Evolutionary conservation across 2,888 invertebrate species (phyloP).

Genomic region (Thymelicus lineola): DNA sequence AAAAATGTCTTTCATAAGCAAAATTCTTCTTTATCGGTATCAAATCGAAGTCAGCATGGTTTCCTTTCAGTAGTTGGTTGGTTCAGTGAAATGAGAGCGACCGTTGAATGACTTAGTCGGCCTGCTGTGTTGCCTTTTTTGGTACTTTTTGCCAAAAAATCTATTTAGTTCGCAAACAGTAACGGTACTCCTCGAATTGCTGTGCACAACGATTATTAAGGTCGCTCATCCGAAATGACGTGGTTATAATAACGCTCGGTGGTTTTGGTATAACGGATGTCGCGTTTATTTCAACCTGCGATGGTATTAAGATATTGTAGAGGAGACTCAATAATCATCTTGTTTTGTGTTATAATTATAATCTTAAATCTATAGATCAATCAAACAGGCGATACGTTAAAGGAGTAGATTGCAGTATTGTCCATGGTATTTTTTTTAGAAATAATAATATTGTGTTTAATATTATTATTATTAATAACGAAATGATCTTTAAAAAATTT

Average conservation of each 20-base stretch:
- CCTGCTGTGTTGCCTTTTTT: conserved; percentile 73
- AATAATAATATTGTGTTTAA: too few species aligned
- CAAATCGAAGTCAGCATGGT: conserved; percentile 15
- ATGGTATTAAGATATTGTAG: neutral
- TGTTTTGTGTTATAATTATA: too few species aligned
- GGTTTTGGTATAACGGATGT: conserved; percentile 41
- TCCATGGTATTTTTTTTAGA: too few species aligned
- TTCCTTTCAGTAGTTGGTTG: conserved; percentile 32
- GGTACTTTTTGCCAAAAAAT: conserved; percentile 75
- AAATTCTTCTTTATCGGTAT: neutral
- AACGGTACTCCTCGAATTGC: conserved; percentile 64
- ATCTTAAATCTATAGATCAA: too few species aligned
- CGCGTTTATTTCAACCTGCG: conserved; percentile 1
- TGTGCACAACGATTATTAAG: conserved; percentile 71
- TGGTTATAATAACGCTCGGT: conserved; percentile 40
- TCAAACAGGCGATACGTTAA: too few species aligned
- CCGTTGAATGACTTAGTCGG: conserved; percentile 76
- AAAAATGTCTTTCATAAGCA: neutral
- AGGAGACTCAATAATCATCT: too few species aligned
- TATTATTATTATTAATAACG: too few species aligned
- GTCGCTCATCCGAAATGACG: conserved; percentile 56
- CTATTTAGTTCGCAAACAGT: conserved; percentile 75
- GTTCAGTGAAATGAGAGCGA: conserved; percentile 67
- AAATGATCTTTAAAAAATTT: too few species aligned
- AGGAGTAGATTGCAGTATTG: too few species aligned